Percentiles rank a stretch among this genome's conserved stretches.
Evolutionary conservation across 92 coral and sea anemone species (phyloP).

Genomic region (Siderastrea siderea): DNA sequence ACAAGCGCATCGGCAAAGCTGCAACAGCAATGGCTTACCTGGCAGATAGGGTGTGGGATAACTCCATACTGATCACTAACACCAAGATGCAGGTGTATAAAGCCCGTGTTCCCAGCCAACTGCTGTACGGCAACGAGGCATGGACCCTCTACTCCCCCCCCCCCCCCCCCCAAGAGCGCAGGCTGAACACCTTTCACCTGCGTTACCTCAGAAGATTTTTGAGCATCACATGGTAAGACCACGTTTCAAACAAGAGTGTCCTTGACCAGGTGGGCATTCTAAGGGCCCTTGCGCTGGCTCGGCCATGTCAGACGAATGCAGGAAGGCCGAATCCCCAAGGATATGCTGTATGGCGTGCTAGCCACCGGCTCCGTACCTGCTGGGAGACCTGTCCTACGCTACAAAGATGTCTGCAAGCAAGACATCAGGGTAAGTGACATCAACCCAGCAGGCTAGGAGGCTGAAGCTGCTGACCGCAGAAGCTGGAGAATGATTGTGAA

Average conservation of each 20-base stretch:
- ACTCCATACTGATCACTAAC: slow-evolving; percentile 21
- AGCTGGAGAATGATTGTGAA: background rate
- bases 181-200: too few relatives aligned
- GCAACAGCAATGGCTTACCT: slow-evolving; percentile 25
- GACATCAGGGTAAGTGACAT: too few relatives aligned
- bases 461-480: background rate
- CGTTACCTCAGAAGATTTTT: background rate
- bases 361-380: slow-evolving; percentile 7
- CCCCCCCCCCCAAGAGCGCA: too few relatives aligned
- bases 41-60: slow-evolving; percentile 33
- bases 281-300: slow-evolving; percentile 44
- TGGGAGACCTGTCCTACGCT: too few relatives aligned
- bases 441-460: too few relatives aligned
- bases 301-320: slow-evolving; percentile 52
- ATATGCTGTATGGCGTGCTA: slow-evolving; percentile 28
- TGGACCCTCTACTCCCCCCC: background rate
- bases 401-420: too few relatives aligned
- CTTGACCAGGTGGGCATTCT: slow-evolving; percentile 17
- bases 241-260: slow-evolving; percentile 14
- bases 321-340: slow-evolving; percentile 54
- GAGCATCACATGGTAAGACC: slow-evolving; percentile 16
- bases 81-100: slow-evolving; percentile 42
- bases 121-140: slow-evolving; percentile 20
- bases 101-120: slow-evolving; percentile 46
- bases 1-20: slow-evolving; percentile 34